Evolutionary conservation across 2,113 vertebrate genomes (phyloP), one percentile per base, ranked within the genome.

Genomic region (Leucoraja erinaceus): DNA sequence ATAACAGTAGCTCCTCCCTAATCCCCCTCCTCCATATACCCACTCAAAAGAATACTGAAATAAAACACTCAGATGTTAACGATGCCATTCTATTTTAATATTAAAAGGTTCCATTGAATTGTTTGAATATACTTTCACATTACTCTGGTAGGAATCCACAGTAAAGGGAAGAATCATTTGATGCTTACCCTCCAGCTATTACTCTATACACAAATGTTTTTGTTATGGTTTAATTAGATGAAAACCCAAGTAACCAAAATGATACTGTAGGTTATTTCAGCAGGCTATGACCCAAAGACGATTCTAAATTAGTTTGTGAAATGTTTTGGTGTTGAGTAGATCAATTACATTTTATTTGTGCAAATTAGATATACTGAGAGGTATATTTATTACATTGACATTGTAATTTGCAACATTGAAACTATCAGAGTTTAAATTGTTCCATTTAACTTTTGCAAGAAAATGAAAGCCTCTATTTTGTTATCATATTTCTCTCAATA

Each of bases 301-400:
- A 84, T 84, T 84, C 56, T 5, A 84, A 61, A 84, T 59, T 54
- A 83, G 47, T 84, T 59, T 59, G 56, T 84, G 81, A 84, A 61
- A 84, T 84, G 20, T 61, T 61, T 84, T 56, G 14, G 54, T 59
- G 25, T 84, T 84, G 20, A 84, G 8, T n/a, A 61, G 56, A 14
- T 61, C 81, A 84, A 61, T 84, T 61, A 59, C 61, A 59, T 84
- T 61, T 61, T 84, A 28, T 84, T 84, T 56, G 47, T 25, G 6
- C 47, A 25, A 83, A 6, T 83, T 83, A 56, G 47, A 25, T 83
- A 47, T 84, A 14, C 2, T 61, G 81, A 61, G 59, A n/a, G 10
- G 7, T 25, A 56, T 61, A 4, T 14, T 61, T 84, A 59, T 84
- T 84, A 28, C 70, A 72, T 84, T 28, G 54, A 28, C 47, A 84